Evolutionary conservation across 2,888 invertebrate species (phyloP), one percentile per base, ranked within the genome.

Genomic region (Sthenelais limicola): DNA sequence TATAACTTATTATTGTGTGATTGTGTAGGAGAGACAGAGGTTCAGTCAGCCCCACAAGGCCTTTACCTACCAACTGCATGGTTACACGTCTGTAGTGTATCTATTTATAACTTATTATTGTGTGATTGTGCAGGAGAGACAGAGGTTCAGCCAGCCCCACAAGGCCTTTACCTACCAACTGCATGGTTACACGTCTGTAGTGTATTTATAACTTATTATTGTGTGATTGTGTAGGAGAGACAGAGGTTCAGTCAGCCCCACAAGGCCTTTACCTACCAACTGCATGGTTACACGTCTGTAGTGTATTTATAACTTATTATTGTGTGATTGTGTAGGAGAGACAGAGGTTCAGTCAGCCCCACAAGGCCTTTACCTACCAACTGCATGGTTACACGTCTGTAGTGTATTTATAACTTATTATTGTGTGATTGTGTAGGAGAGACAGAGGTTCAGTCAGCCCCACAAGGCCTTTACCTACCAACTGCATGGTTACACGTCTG

Each of bases 401-500:
- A 5, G 94, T 94, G 3, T 52, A 21, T 21, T 18, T 9, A 18
- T 9, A 18, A 12, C 24, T 21, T 9, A 9, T 52, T 24, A 52
- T 21, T 21, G n/a, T n/a, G n/a, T n/a, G n/a, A n/a, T n/a, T n/a
- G n/a, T 91, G 24, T 93, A 97, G 89, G 97, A 98, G 87, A 90
- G 93, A 21, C 89, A 91, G 79, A 90, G 97, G 62, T 98, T 96
- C 85, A 92, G 94, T 58, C 92, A 94, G 76, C 96, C 97, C 0
- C 95, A 96, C 79, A 94, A 94, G 84, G 94, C 97, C 0, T 98
- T 95, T 84, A 96, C 96, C 0, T 97, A 95, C 83, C 90, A 92
- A 21, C 93, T 95, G 90, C 93, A 96, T 84, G 94, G 94, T 79
- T 96, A 93, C 84, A 93, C 93, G 80, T 92, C 93, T 56, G 92